Evolutionary conservation across 2,797 vertebrate genomes (phyloP), one percentile per base, ranked within the genome.

Genomic region (Rhinichthys osculus): DNA sequence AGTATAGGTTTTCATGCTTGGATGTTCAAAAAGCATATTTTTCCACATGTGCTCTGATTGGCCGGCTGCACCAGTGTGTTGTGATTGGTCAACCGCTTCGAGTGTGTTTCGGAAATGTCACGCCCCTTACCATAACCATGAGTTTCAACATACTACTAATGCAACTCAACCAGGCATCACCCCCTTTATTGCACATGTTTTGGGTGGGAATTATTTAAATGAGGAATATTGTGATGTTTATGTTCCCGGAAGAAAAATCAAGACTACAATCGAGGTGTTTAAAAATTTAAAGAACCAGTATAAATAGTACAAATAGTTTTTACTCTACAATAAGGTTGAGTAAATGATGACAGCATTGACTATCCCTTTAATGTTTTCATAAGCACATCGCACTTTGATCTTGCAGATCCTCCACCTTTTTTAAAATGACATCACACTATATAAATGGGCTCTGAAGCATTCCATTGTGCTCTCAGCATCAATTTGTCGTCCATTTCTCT

Each of bases 401-500:
- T 78, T 9, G 14, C 23, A 62, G 23, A 62, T 44, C 54, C 54
- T 62, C 7, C 54, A 17, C 5, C 9, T 78, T 64, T 64, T 78
- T 44, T 13, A 78, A 19, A 78, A 62, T 64, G 38, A 64, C 59
- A 80, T 67, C 64, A 52, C 57, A 76, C 27, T 33, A 74, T 66
- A 27, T 14, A 33, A 64, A 74, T 62, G 13, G 13, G 64, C 57
- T 66, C n/a, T 47, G 44, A 16, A 16, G 13, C 13, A 47, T 16
- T 47, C 44, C n/a, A 33, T 4, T 54, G 33, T 17, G 50, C 62
- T 66, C 23, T 47, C 30, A 21, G 23, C 11, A 74, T 35, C 11
- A 73, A 47, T 74, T 27, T 74, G 57, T 50, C 59, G 50, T 66
- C n/a, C 27, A 78, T 85, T 70, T 62, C 52, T 59, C 23, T 54